Evolutionary conservation across 1,140 invertebrate genomes (phyloP).

Genomic region (Trachymyrmex cornetzi): DNA sequence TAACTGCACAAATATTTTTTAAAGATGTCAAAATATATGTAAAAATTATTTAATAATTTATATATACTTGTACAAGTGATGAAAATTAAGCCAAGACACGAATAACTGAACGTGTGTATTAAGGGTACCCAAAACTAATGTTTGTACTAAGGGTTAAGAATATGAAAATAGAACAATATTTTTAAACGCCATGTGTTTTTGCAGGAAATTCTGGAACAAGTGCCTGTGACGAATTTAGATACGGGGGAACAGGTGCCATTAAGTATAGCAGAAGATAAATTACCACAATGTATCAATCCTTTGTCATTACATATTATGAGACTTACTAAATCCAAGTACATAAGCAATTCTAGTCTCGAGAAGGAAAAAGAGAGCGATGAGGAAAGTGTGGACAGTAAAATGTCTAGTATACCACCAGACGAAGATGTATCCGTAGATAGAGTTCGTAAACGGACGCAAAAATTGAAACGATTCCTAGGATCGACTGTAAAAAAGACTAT

Average conservation of each 20-base stretch:
- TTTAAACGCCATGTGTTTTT: slow-evolving; percentile 65
- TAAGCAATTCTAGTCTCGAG: slow-evolving; percentile 91
- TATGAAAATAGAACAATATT: not conserved
- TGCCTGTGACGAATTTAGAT: slow-evolving; percentile 97
- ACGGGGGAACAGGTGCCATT: slow-evolving; percentile 96
- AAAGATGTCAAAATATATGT: too few species aligned
- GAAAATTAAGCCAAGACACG: too few species aligned
- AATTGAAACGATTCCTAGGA: slow-evolving; percentile 94
- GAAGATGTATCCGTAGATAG: slow-evolving; percentile 86
- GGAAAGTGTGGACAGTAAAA: slow-evolving; percentile 93
- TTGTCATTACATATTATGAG: slow-evolving; percentile 98
- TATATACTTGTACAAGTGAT: too few species aligned
- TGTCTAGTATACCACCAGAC: slow-evolving; percentile 88
- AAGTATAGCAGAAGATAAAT: slow-evolving; percentile 95
- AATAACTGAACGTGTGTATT: too few species aligned
- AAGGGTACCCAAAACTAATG: too few species aligned
- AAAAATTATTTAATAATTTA: too few species aligned
- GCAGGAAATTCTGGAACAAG: slow-evolving; percentile 96
- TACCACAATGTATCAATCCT: slow-evolving; percentile 95
- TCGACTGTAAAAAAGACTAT: slow-evolving; percentile 95
- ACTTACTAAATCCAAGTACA: slow-evolving; percentile 94
- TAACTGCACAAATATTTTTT: too few species aligned
- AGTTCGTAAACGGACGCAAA: slow-evolving; percentile 86
- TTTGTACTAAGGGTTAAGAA: not conserved
- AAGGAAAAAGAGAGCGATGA: slow-evolving; percentile 94